Evolutionary conservation across 1,140 invertebrate genomes (phyloP).

Genomic region (Pachypsylla venusta): DNA sequence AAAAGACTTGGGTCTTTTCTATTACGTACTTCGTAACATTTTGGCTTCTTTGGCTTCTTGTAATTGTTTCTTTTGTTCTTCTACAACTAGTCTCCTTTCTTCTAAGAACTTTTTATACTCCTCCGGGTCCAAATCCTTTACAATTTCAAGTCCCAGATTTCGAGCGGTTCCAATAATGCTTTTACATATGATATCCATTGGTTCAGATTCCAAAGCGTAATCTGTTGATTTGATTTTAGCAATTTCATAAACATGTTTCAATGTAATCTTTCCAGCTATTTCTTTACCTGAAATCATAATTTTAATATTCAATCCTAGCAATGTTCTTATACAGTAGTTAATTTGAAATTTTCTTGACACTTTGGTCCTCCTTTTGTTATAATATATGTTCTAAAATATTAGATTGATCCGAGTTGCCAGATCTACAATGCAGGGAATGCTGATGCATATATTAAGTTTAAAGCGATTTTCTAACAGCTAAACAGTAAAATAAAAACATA

Average conservation of each 20-base stretch:
- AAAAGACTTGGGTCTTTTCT: not conserved
- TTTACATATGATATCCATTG: constrained; percentile 62
- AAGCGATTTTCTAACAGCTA: too few species aligned
- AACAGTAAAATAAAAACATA: too few species aligned
- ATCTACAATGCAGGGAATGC: too few species aligned
- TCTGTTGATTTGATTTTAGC: constrained; percentile 85
- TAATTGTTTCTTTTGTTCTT: constrained; percentile 57
- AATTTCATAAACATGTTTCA: constrained; percentile 98
- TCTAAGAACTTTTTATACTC: constrained; percentile 75
- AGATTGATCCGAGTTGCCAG: too few species aligned
- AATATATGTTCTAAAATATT: too few species aligned
- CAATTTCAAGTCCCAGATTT: constrained; percentile 74
- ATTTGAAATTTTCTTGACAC: too few species aligned
- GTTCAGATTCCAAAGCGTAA: constrained; percentile 46
- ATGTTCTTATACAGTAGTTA: too few species aligned
- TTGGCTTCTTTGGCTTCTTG: constrained; percentile 83
- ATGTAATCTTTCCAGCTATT: constrained; percentile 72
- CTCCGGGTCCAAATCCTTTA: constrained; percentile 56
- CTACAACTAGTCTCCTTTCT: constrained; percentile 53
- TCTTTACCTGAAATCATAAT: constrained; percentile 46
- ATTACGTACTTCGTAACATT: constrained; percentile 57
- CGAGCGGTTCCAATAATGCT: constrained; percentile 59
- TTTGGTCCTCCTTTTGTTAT: too few species aligned
- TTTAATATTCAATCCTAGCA: constrained; percentile 10
- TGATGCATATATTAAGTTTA: too few species aligned